Evolutionary conservation across 2,888 invertebrate species (phyloP).

Genomic region (Caenorhabditis sp.): DNA sequence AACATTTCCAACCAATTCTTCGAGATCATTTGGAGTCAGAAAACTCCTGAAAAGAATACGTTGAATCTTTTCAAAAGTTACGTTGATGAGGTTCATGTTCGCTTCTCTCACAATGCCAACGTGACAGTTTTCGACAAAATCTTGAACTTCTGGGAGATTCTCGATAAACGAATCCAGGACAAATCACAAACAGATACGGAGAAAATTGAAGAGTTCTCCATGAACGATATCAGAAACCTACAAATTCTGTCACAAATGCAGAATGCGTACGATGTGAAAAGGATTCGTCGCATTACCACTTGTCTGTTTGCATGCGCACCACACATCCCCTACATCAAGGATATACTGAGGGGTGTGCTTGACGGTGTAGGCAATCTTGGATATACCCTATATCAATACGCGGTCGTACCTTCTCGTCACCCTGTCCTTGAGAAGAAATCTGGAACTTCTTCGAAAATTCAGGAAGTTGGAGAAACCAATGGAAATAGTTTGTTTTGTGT

Average conservation of each 20-base stretch:
- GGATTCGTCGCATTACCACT: conserved; percentile 15
- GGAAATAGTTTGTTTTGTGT: conserved; percentile 6
- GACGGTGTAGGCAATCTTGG: conserved; percentile 39
- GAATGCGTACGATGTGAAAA: conserved; percentile 14
- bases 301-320: conserved; percentile 33
- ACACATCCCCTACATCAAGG: conserved; percentile 25
- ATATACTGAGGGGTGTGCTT: conserved; percentile 33
- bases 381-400: conserved; percentile 30
- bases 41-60: conserved; percentile 21
- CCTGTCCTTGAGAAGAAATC: conserved; percentile 16
- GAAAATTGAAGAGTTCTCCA: conserved; percentile 20
- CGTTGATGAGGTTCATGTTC: conserved; percentile 35
- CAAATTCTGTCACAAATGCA: conserved; percentile 30
- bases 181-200: background rate
- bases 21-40: conserved; percentile 21
- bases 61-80: conserved; percentile 37
- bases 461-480: conserved; percentile 47
- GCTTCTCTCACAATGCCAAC: conserved; percentile 44
- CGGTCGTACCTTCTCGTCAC: conserved; percentile 30
- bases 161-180: conserved; percentile 22
- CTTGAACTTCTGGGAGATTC: conserved; percentile 56
- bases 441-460: conserved; percentile 13
- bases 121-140: conserved; percentile 55
- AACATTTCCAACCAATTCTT: conserved; percentile 58
- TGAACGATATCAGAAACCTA: conserved; percentile 33